Conservation (phyloP, 2,888 invertebrate species). For the Hesperia comma region DNA sequence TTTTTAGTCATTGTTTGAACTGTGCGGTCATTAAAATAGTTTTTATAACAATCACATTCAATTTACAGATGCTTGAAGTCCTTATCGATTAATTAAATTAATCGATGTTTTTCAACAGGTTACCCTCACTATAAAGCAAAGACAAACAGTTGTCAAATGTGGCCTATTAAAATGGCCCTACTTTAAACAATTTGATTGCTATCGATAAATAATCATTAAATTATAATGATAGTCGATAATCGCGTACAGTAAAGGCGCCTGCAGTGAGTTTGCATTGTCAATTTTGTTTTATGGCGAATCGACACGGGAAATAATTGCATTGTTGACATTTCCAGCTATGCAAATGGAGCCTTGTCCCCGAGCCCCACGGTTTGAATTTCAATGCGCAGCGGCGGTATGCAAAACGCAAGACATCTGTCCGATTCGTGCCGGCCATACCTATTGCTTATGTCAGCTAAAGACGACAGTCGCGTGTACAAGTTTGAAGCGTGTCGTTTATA, state of each 20-base stretch:
- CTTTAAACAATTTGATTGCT: neutral
- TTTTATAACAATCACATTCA: too few species aligned
- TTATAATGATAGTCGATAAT: constrained; percentile 6
- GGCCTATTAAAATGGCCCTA: too few species aligned
- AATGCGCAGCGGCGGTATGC: constrained; percentile 40
- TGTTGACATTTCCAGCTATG: constrained; percentile 61
- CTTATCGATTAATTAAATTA: too few species aligned
- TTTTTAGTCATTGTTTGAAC: too few species aligned
- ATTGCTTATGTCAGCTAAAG: constrained; percentile 39
- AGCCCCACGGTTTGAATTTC: constrained; percentile 41
- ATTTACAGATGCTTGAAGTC: too few species aligned
- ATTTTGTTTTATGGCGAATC: constrained; percentile 58
- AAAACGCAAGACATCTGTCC: constrained; percentile 41
- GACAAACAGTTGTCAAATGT: too few species aligned
- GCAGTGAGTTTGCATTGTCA: constrained; percentile 45
- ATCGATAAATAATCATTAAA: constrained; percentile 15
- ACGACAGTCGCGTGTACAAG: constrained; percentile 38
- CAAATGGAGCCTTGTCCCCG: constrained; percentile 48
- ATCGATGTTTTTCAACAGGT: too few species aligned
- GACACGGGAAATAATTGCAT: constrained; percentile 57
- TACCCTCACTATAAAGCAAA: too few species aligned
- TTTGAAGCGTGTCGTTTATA: constrained; percentile 39
- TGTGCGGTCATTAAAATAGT: too few species aligned
- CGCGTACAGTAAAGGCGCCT: constrained; percentile 23
- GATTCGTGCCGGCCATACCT: constrained; percentile 38